Percentiles rank a stretch among this genome's conserved stretches.
phyloP scores from a whole-genome alignment of 2,888 invertebrate genomes.

The Matsumyia berberina region DNA sequence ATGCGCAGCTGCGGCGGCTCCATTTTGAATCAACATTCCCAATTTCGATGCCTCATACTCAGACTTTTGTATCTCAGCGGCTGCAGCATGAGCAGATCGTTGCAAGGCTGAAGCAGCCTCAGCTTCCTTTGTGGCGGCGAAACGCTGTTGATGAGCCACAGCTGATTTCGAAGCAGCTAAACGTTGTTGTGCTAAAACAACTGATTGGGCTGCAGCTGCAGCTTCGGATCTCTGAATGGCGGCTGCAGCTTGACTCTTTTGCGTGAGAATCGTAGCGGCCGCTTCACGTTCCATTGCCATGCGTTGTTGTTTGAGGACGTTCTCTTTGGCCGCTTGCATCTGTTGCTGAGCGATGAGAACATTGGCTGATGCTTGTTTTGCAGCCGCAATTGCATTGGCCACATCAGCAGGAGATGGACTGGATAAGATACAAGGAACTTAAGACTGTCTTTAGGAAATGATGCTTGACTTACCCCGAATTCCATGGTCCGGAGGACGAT shows the following conservation, averaged over 20 bases:
- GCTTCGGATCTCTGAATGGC: slow-evolving; percentile 89
- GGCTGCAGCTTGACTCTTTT: slow-evolving; percentile 88
- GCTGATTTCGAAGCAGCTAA: slow-evolving; percentile 89
- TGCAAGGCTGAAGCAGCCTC: slow-evolving; percentile 90
- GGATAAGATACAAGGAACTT: neutral
- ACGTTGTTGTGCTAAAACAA: slow-evolving; percentile 89
- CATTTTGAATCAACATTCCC: slow-evolving; percentile 87
- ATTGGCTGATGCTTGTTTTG: slow-evolving; percentile 89
- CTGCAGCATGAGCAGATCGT: slow-evolving; percentile 89
- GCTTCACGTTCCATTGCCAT: slow-evolving; percentile 90
- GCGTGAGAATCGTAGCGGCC: slow-evolving; percentile 87
- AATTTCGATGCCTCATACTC: slow-evolving; percentile 87
- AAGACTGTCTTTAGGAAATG: neutral
- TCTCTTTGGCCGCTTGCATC: slow-evolving; percentile 90
- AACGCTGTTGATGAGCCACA: slow-evolving; percentile 89
- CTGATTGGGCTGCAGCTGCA: slow-evolving; percentile 87
- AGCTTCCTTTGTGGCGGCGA: slow-evolving; percentile 89
- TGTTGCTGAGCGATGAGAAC: slow-evolving; percentile 90
- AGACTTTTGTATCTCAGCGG: slow-evolving; percentile 88
- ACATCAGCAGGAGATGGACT: slow-evolving; percentile 87
- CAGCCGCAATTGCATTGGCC: slow-evolving; percentile 89
- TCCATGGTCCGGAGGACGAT: slow-evolving; percentile 48
- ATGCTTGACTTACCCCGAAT: slow-evolving; percentile 33
- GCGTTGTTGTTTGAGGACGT: slow-evolving; percentile 89
- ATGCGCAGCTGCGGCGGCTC: slow-evolving; percentile 86